Conservation (phyloP, 1,140 invertebrate species). For the Trichonephila clavipes region DNA sequence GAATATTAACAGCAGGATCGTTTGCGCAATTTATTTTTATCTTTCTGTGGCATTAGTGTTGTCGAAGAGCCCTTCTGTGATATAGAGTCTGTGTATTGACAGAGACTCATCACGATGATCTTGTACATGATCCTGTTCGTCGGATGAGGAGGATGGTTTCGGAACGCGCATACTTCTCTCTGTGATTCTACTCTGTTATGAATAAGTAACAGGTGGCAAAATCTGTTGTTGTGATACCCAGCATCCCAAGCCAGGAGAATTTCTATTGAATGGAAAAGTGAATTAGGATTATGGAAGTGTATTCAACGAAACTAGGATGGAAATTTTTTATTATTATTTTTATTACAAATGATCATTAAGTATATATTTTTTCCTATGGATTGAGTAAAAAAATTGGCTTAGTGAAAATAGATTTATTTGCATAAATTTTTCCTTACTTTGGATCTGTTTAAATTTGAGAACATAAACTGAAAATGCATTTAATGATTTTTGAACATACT, state of each 20-base stretch:
- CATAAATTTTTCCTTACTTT: too few relatives aligned
- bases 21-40: conserved; percentile 32
- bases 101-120: background rate
- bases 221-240: conserved; percentile 20
- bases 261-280: background rate
- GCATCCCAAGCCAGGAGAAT: background rate
- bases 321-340: too few relatives aligned
- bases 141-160: background rate
- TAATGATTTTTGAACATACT: too few relatives aligned
- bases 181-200: background rate
- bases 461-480: too few relatives aligned
- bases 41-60: background rate
- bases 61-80: background rate
- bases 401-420: too few relatives aligned
- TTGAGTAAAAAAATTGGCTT: too few relatives aligned
- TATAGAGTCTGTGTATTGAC: background rate
- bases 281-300: background rate
- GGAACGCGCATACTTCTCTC: background rate
- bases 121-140: background rate
- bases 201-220: conserved; percentile 18
- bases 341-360: too few relatives aligned
- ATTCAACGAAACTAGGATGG: too few relatives aligned
- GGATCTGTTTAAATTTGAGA: too few relatives aligned
- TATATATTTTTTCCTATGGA: too few relatives aligned
- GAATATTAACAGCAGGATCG: background rate